Evolutionary conservation across 2,888 invertebrate genomes (phyloP).

Genomic region (Cephus pygmeus): DNA sequence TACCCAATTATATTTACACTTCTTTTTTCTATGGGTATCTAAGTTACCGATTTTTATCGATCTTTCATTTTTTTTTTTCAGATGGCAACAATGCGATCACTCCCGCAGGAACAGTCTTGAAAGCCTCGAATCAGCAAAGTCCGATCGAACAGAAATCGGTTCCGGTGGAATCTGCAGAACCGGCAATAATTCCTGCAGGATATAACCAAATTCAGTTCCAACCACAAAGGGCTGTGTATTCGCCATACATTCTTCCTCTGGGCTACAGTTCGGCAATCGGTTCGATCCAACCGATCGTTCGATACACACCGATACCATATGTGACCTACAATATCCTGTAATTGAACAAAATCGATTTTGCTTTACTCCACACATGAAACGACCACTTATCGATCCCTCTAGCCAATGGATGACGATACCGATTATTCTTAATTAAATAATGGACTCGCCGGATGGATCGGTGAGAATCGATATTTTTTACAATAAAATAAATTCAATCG

Average conservation of each 20-base stretch:
- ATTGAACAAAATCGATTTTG: background rate
- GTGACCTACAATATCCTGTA: constrained; percentile 17
- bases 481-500: no score
- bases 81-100: constrained; percentile 14
- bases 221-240: constrained; percentile 7
- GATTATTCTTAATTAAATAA: no score
- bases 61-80: no score
- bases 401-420: no score
- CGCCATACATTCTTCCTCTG: constrained; percentile 8
- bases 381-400: no score
- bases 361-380: no score
- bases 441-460: no score
- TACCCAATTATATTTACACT: no score
- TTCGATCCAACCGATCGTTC: constrained; percentile 4
- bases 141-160: background rate
- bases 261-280: constrained; percentile 6
- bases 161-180: background rate
- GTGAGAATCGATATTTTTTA: no score
- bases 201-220: background rate
- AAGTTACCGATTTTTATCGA: background rate
- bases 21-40: no score
- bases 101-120: constrained; percentile 21
- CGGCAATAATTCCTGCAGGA: background rate
- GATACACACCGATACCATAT: constrained; percentile 17
- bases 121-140: constrained; percentile 8